Conservation (phyloP, 2,888 invertebrate genomes). For the Eueremaeus valkanovi region DNA sequence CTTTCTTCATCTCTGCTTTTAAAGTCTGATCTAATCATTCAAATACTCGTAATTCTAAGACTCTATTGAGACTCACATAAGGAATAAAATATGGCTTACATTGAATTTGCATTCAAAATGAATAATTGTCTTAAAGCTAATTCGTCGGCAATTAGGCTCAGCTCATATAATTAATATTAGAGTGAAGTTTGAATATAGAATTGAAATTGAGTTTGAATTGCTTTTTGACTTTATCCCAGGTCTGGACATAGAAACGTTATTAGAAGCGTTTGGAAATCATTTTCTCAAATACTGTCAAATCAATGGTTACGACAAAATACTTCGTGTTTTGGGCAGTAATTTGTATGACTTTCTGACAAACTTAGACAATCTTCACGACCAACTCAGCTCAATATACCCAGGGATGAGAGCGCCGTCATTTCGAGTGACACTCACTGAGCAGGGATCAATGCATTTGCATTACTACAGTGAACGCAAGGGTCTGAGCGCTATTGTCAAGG, state of each 20-base stretch:
- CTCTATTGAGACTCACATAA: no score
- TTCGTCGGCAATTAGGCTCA: no score
- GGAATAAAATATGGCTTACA: no score
- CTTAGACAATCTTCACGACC: constrained; percentile 49
- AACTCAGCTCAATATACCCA: constrained; percentile 52
- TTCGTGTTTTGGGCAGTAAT: constrained; percentile 47
- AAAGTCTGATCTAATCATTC: no score
- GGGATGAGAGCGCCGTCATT: constrained; percentile 53
- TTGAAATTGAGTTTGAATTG: no score
- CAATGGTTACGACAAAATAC: constrained; percentile 46
- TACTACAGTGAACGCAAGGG: constrained; percentile 48
- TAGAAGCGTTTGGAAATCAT: constrained; percentile 50
- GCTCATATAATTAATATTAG: no score
- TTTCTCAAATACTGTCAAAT: constrained; percentile 45
- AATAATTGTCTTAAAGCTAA: no score
- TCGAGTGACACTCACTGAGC: constrained; percentile 48
- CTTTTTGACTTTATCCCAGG: no score
- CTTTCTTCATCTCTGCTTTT: no score
- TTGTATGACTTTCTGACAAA: constrained; percentile 47
- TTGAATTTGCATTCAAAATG: no score
- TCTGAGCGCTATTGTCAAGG: constrained; percentile 46
- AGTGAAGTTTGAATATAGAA: no score
- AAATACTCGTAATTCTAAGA: no score
- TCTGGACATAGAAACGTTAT: constrained; percentile 50
- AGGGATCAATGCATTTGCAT: constrained; percentile 46